These are phyloP conservation scores for Dromaius novaehollandiae DNA, from an alignment of 2,113 vertebrate genomes.

Conservation along the genomic window DNA sequence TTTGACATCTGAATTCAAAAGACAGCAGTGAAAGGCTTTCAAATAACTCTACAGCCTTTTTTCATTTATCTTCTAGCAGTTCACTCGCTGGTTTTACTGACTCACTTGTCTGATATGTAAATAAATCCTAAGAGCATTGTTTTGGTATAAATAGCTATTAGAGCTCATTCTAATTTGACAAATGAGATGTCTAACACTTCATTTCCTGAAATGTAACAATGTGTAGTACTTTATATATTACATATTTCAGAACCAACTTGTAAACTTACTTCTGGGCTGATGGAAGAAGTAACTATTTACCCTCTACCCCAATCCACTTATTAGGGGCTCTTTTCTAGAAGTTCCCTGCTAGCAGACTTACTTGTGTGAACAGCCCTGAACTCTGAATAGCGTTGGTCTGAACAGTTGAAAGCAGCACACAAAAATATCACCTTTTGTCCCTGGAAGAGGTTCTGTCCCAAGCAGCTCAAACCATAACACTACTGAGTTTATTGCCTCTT, in stretches of 20 bases:
- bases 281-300: neutral
- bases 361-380: neutral
- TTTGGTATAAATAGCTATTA: slow-evolving; percentile 52
- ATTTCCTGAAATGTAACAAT: slow-evolving; percentile 42
- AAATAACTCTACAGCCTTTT: slow-evolving; percentile 11
- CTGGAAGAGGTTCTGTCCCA: neutral
- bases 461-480: neutral
- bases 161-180: slow-evolving; percentile 16
- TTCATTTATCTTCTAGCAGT: slow-evolving; percentile 43
- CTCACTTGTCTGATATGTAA: slow-evolving; percentile 54
- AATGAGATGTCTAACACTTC: slow-evolving; percentile 34
- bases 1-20: neutral
- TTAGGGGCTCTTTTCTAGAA: neutral
- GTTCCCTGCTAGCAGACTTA: neutral
- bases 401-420: neutral
- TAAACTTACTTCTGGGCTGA: neutral
- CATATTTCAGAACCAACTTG: neutral
- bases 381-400: neutral
- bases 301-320: neutral
- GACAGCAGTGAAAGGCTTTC: neutral
- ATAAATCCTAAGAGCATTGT: slow-evolving; percentile 27
- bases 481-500: neutral
- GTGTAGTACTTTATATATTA: neutral
- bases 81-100: slow-evolving; percentile 24
- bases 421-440: neutral